These are phyloP conservation scores for Limnephilus lunatus DNA, from an alignment of 2,888 invertebrate genomes.

Conservation along the genomic window DNA sequence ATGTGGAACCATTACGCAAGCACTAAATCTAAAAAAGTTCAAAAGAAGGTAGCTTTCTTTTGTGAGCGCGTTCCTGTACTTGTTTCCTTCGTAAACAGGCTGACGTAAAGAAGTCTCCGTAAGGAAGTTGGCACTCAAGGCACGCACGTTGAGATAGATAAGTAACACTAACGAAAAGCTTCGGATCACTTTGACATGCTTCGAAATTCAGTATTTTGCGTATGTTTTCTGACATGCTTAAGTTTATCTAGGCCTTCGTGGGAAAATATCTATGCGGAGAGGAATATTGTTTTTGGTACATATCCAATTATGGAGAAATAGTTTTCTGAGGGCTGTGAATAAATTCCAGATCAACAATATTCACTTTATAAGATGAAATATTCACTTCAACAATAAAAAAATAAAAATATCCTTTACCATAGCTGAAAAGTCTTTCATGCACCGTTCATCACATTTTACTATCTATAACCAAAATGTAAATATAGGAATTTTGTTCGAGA, in stretches of 20 bases:
- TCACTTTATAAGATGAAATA: too few species aligned
- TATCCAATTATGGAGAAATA: not conserved
- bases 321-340: not conserved
- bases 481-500: not conserved
- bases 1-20: not conserved
- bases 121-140: conserved; percentile 38
- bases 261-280: not conserved
- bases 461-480: not conserved
- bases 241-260: conserved; percentile 13
- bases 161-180: conserved; percentile 45
- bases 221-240: conserved; percentile 29
- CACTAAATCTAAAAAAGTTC: not conserved
- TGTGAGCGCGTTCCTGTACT: not conserved
- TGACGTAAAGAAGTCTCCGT: not conserved
- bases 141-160: conserved; percentile 51
- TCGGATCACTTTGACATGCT: conserved; percentile 49
- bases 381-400: too few species aligned
- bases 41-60: not conserved
- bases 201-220: conserved; percentile 38
- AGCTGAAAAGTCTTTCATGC: not conserved
- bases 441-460: not conserved
- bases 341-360: not conserved
- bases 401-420: not conserved
- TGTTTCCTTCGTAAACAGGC: not conserved
- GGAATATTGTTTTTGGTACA: not conserved